A percentile compares a stretch with the other conserved stretches of the same genome.
Evolutionary conservation across 2,888 invertebrate species (phyloP).

Genomic region (Drosophila imparisetae): DNA sequence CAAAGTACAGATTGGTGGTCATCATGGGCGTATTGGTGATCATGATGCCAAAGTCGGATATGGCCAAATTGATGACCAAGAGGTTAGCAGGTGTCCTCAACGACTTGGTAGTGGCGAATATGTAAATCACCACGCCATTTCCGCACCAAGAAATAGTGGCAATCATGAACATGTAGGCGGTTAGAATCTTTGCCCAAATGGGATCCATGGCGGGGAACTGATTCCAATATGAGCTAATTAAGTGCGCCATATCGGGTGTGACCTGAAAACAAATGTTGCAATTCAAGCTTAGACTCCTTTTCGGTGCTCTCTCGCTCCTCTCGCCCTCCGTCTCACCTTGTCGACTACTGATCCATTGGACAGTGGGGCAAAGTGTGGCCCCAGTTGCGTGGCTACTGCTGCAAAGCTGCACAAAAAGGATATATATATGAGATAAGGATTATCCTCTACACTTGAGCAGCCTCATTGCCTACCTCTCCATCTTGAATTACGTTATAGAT

Average conservation of each 20-base stretch:
- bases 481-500: constrained; percentile 47
- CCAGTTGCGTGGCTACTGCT: constrained; percentile 75
- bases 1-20: constrained; percentile 84
- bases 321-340: constrained; percentile 85
- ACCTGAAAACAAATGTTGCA: constrained; percentile 73
- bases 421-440: background rate
- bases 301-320: background rate
- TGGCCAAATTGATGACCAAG: constrained; percentile 95
- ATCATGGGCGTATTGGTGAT: constrained; percentile 85
- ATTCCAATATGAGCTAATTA: constrained; percentile 92
- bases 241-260: constrained; percentile 88
- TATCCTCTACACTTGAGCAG: background rate
- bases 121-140: constrained; percentile 84
- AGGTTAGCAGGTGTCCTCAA: constrained; percentile 95
- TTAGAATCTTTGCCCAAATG: constrained; percentile 93
- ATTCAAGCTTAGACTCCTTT: background rate
- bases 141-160: constrained; percentile 86
- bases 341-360: constrained; percentile 92
- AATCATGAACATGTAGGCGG: constrained; percentile 91
- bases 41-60: constrained; percentile 95
- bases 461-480: constrained; percentile 75
- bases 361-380: constrained; percentile 84
- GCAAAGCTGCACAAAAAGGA: constrained; percentile 55
- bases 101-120: constrained; percentile 84
- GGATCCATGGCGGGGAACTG: constrained; percentile 96